Conservation (phyloP, 2,888 invertebrate genomes). For the Xanthostigma xanthostigma region DNA sequence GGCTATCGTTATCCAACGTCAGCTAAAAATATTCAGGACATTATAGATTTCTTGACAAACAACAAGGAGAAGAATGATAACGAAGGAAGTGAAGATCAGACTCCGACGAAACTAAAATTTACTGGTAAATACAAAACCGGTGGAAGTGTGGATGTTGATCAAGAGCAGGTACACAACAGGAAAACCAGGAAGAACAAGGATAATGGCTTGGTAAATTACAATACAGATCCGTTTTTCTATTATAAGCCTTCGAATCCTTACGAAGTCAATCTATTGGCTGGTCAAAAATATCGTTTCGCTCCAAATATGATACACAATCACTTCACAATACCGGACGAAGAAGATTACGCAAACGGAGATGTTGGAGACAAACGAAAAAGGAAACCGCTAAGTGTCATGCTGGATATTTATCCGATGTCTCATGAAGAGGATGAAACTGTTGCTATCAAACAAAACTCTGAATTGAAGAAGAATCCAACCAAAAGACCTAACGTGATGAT, state of each 20-base stretch:
- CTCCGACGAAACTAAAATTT: not conserved
- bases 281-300: conserved; percentile 31
- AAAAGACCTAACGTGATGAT: too few species aligned
- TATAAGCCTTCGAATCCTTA: conserved; percentile 60
- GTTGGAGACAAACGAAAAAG: conserved; percentile 20
- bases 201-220: not conserved
- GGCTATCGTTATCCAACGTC: conserved; percentile 1
- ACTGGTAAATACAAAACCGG: not conserved
- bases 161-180: not conserved
- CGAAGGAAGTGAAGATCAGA: not conserved
- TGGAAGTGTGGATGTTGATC: too few species aligned
- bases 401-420: conserved; percentile 45
- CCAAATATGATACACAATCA: conserved; percentile 18
- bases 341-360: conserved; percentile 6
- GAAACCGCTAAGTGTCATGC: conserved; percentile 46
- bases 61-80: not conserved
- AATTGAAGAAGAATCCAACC: too few species aligned
- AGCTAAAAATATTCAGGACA: conserved; percentile 3
- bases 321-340: not conserved
- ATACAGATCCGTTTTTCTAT: conserved; percentile 46
- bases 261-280: conserved; percentile 57
- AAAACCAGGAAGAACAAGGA: not conserved
- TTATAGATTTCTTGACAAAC: conserved; percentile 2
- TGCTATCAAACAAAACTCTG: not conserved
- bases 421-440: conserved; percentile 23